Percentiles rank a stretch among this genome's conserved stretches.
phyloP scores from a whole-genome alignment of 2,797 vertebrate genomes.

The Peromyscus aztecus region DNA sequence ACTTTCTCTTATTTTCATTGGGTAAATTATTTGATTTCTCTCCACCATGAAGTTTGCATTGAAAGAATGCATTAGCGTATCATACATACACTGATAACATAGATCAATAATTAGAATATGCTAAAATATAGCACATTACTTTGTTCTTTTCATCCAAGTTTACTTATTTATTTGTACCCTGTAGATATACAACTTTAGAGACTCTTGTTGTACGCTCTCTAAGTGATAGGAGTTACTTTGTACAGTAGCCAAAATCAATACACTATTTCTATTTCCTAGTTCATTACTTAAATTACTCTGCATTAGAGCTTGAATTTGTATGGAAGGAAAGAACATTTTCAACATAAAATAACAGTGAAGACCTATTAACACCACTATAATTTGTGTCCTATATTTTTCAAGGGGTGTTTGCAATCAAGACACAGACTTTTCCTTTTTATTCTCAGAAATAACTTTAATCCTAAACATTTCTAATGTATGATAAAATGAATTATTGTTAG shows the following conservation, averaged over 20 bases:
- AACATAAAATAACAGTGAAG: background rate
- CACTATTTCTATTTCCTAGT: background rate
- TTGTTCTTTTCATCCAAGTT: background rate
- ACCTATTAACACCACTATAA: background rate
- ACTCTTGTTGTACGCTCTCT: fast-evolving
- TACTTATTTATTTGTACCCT: background rate
- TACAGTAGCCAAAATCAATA: background rate
- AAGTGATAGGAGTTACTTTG: background rate
- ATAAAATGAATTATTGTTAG: background rate
- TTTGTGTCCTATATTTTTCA: background rate
- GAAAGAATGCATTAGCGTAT: no score
- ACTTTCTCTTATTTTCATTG: background rate
- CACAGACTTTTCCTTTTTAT: background rate
- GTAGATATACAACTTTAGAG: background rate
- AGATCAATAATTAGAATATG: background rate
- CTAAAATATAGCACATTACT: background rate
- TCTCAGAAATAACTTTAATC: conserved; percentile 16
- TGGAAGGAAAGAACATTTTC: background rate
- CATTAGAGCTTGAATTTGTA: background rate
- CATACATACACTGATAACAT: background rate
- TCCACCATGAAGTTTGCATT: background rate
- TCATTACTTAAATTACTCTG: background rate
- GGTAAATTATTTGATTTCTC: background rate
- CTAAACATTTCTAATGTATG: background rate
- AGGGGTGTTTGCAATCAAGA: conserved; percentile 14